Evolutionary conservation across 2,888 invertebrate species (phyloP).

Genomic region (Idaea biselata): DNA sequence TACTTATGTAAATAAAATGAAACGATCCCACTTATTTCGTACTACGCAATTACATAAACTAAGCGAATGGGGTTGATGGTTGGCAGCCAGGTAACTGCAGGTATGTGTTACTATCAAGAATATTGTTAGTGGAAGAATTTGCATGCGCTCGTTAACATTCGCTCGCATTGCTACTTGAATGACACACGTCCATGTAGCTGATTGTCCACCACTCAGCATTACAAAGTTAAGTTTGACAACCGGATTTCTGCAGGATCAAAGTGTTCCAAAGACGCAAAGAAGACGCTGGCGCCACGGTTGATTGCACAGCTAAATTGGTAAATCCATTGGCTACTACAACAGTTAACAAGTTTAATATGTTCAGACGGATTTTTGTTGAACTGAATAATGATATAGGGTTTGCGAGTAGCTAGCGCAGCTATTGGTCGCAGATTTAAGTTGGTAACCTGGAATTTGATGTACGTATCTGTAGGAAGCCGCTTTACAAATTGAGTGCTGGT

Average conservation of each 20-base stretch:
- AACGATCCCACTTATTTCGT: background rate
- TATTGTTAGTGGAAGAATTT: conserved; percentile 73
- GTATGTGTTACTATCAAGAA: conserved; percentile 36
- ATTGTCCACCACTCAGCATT: conserved; percentile 51
- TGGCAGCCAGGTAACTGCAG: conserved; percentile 12
- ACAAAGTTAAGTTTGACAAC: conserved; percentile 30
- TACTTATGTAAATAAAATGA: background rate
- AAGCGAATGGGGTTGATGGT: background rate
- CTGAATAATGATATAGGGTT: background rate
- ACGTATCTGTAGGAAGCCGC: conserved; percentile 26
- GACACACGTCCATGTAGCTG: conserved; percentile 63
- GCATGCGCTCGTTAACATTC: conserved; percentile 79
- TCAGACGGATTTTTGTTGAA: background rate
- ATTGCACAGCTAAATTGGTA: background rate
- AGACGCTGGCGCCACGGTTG: background rate
- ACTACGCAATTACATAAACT: background rate
- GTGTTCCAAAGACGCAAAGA: background rate
- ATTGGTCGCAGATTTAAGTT: background rate
- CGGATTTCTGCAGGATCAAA: background rate
- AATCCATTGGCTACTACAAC: background rate
- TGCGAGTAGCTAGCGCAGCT: background rate
- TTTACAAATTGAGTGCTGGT: conserved; percentile 24
- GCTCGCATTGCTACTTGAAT: conserved; percentile 67
- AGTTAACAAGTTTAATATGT: background rate
- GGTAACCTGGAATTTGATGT: conserved; percentile 35